These are phyloP conservation scores for Podargus strigoides DNA, from an alignment of 2,797 vertebrate genomes.

Conservation along the genomic window DNA sequence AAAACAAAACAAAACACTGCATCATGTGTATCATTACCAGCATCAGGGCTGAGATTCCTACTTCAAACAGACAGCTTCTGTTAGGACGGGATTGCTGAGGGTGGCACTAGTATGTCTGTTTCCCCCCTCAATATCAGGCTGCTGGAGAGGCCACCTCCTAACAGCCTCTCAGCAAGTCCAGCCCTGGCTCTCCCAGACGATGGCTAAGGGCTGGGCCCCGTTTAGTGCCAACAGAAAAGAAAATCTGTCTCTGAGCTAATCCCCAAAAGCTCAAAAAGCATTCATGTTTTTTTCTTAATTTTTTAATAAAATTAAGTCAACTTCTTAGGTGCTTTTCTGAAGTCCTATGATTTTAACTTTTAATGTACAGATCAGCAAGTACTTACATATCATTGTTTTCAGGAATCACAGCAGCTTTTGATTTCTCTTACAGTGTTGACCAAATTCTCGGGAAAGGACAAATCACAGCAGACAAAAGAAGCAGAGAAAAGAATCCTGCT, in stretches of 20 bases:
- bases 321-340: not conserved
- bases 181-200: not conserved
- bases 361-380: not conserved
- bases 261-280: not conserved
- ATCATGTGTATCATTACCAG: not conserved
- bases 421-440: constrained; percentile 84
- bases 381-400: not conserved
- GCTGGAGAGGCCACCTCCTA: not conserved
- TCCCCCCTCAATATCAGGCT: not conserved
- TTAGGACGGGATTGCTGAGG: not conserved
- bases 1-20: not conserved
- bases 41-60: not conserved
- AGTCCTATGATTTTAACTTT: constrained; percentile 4
- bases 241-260: not conserved
- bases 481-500: constrained; percentile 88
- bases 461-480: constrained; percentile 92
- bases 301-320: not conserved
- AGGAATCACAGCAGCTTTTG: not conserved
- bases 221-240: not conserved
- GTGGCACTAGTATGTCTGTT: not conserved
- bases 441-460: constrained; percentile 97
- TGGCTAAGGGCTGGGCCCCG: not conserved
- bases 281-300: not conserved
- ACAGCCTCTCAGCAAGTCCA: not conserved
- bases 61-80: not conserved